Conservation (phyloP, 2,888 invertebrate species). For the Troides aeacus region DNA sequence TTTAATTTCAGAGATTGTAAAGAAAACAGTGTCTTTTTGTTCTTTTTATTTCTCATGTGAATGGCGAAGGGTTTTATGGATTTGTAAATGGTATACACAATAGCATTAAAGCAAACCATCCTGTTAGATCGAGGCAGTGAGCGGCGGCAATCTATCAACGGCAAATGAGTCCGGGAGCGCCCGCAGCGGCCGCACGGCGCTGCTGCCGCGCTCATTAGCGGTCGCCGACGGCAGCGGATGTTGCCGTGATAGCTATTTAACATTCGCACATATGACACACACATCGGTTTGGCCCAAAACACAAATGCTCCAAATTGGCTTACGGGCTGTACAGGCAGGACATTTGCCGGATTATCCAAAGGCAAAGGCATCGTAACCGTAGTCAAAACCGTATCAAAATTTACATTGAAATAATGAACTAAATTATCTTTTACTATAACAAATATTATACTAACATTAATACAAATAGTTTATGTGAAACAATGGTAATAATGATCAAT, state of each 20-base stretch:
- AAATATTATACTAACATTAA: no score
- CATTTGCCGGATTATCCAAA: background rate
- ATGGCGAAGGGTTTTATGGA: no score
- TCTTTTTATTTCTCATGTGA: no score
- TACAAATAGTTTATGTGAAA: no score
- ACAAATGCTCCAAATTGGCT: constrained; percentile 14
- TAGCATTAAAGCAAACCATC: no score
- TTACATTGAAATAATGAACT: no score
- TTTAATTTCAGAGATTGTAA: no score
- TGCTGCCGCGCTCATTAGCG: constrained; percentile 75
- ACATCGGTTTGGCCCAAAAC: constrained; percentile 37
- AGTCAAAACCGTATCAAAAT: no score
- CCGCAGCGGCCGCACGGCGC: constrained; percentile 67
- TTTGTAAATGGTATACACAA: no score
- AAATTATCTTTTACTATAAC: no score
- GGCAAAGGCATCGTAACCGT: background rate
- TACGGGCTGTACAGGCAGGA: background rate
- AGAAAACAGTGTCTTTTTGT: no score
- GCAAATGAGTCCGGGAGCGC: constrained; percentile 69
- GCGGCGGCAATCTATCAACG: constrained; percentile 66
- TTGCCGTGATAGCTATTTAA: constrained; percentile 48
- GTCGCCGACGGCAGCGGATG: constrained; percentile 53
- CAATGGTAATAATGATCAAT: no score
- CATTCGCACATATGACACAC: constrained; percentile 40
- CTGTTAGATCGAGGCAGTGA: constrained; percentile 4